phyloP scores from a whole-genome alignment of 2,113 vertebrate genomes.

The Leptobrachium leishanense region DNA sequence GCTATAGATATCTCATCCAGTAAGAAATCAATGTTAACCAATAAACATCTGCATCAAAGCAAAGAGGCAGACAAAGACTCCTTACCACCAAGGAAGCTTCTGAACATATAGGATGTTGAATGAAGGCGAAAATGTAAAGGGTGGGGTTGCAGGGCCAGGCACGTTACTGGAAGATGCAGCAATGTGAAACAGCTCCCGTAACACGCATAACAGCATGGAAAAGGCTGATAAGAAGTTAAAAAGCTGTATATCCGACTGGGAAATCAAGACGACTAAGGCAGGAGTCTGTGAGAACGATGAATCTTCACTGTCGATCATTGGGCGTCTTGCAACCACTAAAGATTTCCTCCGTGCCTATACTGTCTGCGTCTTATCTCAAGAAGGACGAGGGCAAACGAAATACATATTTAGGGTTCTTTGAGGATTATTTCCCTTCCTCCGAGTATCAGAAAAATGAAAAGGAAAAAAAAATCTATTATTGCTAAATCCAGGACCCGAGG shows the following conservation, averaged over 20 bases:
- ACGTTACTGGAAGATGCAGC: constrained; percentile 42
- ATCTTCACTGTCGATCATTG: constrained; percentile 24
- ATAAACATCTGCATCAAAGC: constrained; percentile 61
- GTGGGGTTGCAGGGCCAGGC: constrained; percentile 21
- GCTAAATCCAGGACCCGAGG: constrained; percentile 53
- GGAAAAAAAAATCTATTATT: constrained; percentile 19
- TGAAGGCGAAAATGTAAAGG: constrained; percentile 47
- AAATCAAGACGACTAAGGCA: constrained; percentile 32
- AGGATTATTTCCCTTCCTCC: constrained; percentile 21
- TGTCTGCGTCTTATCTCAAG: constrained; percentile 28
- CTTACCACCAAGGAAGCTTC: constrained; percentile 55
- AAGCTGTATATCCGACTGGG: constrained; percentile 23
- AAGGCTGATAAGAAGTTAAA: constrained; percentile 40
- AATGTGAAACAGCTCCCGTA: constrained; percentile 9
- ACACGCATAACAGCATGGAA: constrained; percentile 29
- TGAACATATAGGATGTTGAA: constrained; percentile 48
- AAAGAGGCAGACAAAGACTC: constrained; percentile 66
- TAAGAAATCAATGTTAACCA: constrained; percentile 65
- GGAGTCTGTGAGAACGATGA: constrained; percentile 25
- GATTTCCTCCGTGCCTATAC: constrained; percentile 14
- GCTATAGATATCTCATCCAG: constrained; percentile 60
- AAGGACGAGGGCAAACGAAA: constrained; percentile 16
- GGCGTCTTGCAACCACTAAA: constrained; percentile 9
- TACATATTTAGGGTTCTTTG: constrained; percentile 7
- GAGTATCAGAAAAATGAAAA: background rate